phyloP scores from a whole-genome alignment of 2,113 vertebrate species.

The Martes martes region DNA sequence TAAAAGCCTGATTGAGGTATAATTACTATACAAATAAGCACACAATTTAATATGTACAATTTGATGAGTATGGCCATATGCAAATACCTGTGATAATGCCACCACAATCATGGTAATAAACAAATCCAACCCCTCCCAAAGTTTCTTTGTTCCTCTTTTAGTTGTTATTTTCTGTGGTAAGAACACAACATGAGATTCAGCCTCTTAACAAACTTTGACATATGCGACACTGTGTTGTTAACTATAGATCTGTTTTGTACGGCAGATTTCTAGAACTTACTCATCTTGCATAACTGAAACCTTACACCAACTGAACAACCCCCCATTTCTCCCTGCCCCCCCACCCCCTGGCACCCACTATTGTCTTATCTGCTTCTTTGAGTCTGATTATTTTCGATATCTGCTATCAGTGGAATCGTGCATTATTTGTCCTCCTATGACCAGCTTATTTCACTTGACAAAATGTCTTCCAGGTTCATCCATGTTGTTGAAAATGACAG shows the following conservation, averaged over 20 bases:
- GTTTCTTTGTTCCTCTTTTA: not conserved
- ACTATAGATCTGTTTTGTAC: not conserved
- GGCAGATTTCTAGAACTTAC: not conserved
- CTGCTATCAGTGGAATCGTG: not conserved
- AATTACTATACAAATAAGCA: not conserved
- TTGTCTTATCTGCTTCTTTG: not conserved
- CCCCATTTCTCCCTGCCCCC: too few species aligned
- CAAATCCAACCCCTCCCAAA: not conserved
- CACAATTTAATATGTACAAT: not conserved
- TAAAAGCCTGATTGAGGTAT: not conserved
- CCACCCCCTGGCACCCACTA: not conserved
- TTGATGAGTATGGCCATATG: not conserved
- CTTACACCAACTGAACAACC: not conserved
- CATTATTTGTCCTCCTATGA: not conserved
- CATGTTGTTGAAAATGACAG: not conserved
- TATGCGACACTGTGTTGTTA: not conserved
- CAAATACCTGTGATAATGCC: not conserved
- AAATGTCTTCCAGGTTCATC: not conserved
- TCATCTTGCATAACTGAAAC: not conserved
- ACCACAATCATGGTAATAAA: not conserved
- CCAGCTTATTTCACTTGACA: not conserved
- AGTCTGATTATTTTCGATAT: not conserved
- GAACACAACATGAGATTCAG: not conserved
- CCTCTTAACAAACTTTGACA: not conserved
- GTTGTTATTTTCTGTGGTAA: not conserved